Evolutionary conservation across 2,113 vertebrate genomes (phyloP).

Genomic region (Noturus placidus): DNA sequence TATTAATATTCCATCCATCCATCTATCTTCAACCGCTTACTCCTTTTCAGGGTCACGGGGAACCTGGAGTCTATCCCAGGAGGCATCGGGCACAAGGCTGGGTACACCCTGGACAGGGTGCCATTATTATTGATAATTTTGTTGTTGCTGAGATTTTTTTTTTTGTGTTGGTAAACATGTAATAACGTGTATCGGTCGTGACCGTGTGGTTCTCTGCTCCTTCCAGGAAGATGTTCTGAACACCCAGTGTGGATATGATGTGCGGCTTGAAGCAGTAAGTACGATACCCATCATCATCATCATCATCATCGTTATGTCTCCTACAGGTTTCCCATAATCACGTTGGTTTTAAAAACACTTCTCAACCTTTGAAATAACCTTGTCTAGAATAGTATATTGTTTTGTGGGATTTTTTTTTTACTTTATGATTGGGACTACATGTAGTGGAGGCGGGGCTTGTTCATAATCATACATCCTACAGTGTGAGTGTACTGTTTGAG

Average conservation of each 20-base stretch:
- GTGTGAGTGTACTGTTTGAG: no score
- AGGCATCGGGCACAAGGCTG: no score
- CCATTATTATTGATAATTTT: no score
- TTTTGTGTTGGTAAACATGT: background rate
- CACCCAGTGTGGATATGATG: conserved; percentile 89
- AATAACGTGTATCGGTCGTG: background rate
- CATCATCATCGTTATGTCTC: background rate
- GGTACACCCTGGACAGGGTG: no score
- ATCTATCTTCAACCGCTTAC: no score
- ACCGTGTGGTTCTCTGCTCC: background rate
- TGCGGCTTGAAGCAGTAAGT: conserved; percentile 80
- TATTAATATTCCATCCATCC: background rate
- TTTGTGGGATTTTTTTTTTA: no score
- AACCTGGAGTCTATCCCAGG: no score
- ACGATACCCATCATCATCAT: background rate
- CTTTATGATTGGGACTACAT: no score
- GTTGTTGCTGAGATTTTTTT: background rate
- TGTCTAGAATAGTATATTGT: background rate
- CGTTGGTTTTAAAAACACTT: background rate
- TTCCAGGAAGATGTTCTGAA: conserved; percentile 86
- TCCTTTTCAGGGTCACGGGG: no score
- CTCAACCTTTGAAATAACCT: background rate
- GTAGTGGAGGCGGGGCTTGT: background rate
- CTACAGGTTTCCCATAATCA: background rate
- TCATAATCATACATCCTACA: background rate